phyloP scores from a whole-genome alignment of 2,797 vertebrate genomes.

The Astyanax mexicanus region DNA sequence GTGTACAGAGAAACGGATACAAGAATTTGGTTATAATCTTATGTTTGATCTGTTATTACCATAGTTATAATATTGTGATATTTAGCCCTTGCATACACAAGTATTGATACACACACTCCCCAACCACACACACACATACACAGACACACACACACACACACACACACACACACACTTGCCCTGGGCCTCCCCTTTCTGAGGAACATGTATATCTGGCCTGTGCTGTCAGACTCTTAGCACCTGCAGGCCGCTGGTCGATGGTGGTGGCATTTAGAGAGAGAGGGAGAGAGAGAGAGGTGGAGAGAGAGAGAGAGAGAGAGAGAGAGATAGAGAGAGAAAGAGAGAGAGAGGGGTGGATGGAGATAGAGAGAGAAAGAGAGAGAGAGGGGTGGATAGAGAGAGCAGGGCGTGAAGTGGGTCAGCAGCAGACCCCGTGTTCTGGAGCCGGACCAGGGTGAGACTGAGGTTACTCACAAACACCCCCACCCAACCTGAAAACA shows the following conservation, averaged over 20 bases:
- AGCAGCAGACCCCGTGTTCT: slow-evolving; percentile 64
- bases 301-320: neutral
- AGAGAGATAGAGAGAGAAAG: too few relatives aligned
- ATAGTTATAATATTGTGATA: too few relatives aligned
- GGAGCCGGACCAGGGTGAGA: slow-evolving; percentile 67
- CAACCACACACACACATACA: too few relatives aligned
- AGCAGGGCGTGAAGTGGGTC: slow-evolving; percentile 74
- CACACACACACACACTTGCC: slow-evolving; percentile 37
- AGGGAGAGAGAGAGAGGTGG: neutral
- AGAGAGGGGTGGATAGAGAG: neutral
- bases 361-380: too few relatives aligned
- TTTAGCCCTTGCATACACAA: too few relatives aligned
- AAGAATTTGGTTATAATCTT: too few relatives aligned
- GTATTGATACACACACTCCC: too few relatives aligned
- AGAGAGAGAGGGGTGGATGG: too few relatives aligned
- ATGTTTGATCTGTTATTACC: too few relatives aligned
- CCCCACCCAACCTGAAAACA: neutral
- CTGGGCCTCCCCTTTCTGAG: slow-evolving; percentile 71
- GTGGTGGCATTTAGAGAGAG: slow-evolving; percentile 32
- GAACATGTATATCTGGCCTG: slow-evolving; percentile 74
- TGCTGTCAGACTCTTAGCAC: slow-evolving; percentile 84
- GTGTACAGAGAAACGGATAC: too few relatives aligned
- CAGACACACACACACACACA: too few relatives aligned
- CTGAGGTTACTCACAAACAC: slow-evolving; percentile 60
- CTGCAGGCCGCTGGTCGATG: slow-evolving; percentile 71